phyloP scores from a whole-genome alignment of 2,113 vertebrate species.

The Arizona elegans region DNA sequence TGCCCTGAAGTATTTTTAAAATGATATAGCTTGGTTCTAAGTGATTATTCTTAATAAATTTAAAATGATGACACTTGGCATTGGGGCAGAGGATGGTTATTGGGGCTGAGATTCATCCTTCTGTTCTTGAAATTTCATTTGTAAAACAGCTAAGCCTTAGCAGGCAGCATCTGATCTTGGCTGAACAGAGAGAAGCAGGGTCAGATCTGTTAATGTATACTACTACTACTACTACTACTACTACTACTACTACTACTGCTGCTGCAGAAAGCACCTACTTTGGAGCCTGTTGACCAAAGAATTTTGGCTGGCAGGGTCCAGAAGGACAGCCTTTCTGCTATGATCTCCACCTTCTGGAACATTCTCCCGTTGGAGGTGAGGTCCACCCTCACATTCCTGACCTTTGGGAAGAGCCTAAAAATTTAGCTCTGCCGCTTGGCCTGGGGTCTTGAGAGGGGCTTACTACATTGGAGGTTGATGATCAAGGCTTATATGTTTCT shows the following conservation, averaged over 20 bases:
- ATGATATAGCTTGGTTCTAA: not conserved
- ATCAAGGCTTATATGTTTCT: not conserved
- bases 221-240: not conserved
- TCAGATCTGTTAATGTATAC: not conserved
- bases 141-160: not conserved
- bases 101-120: not conserved
- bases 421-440: not conserved
- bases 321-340: not conserved
- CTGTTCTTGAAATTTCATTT: not conserved
- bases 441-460: not conserved
- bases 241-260: not conserved
- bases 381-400: not conserved
- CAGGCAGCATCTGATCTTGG: not conserved
- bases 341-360: not conserved
- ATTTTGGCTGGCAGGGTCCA: not conserved
- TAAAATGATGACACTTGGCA: not conserved
- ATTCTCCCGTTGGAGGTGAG: not conserved
- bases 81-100: not conserved
- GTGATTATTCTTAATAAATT: not conserved
- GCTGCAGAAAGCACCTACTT: not conserved
- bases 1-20: not conserved
- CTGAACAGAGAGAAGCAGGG: not conserved
- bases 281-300: not conserved
- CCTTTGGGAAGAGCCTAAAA: not conserved
- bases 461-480: not conserved